Evolutionary conservation across 2,113 vertebrate genomes (phyloP).

Genomic region (Girardinichthys multiradiatus): DNA sequence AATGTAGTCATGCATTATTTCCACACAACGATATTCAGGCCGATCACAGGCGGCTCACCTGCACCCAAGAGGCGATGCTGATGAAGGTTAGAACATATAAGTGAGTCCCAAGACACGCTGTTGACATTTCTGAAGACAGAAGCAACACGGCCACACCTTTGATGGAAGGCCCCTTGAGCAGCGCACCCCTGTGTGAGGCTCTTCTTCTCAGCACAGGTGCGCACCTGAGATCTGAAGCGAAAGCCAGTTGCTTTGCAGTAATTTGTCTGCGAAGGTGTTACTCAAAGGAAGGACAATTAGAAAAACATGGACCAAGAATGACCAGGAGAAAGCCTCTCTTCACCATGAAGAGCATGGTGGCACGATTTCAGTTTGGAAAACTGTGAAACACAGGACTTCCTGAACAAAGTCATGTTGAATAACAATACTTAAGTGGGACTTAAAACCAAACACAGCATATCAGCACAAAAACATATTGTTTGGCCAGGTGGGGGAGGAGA

Average conservation of each 20-base stretch:
- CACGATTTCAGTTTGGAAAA: no score
- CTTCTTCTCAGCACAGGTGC: neutral
- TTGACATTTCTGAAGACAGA: constrained; percentile 69
- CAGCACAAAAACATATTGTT: neutral
- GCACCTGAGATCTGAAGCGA: constrained; percentile 1
- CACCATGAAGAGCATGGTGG: no score
- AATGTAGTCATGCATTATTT: constrained; percentile 64
- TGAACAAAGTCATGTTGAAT: neutral
- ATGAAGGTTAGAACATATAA: constrained; percentile 66
- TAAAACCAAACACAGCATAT: neutral
- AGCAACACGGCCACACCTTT: constrained; percentile 42
- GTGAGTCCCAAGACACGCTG: constrained; percentile 45
- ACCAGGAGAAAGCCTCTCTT: no score
- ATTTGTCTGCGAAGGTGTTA: neutral
- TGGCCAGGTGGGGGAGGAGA: neutral
- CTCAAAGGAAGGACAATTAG: neutral
- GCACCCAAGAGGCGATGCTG: constrained; percentile 36
- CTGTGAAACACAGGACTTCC: neutral
- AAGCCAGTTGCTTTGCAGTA: constrained; percentile 10
- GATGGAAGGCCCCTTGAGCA: constrained; percentile 36
- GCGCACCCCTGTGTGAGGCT: constrained; percentile 9
- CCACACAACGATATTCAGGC: constrained; percentile 42
- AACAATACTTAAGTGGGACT: neutral
- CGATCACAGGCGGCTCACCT: constrained; percentile 39
- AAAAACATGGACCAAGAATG: neutral